A percentile compares a stretch with the other conserved stretches of the same genome.
These are phyloP conservation scores for Pseudocheirus occidentalis DNA, from an alignment of 2,797 vertebrate genomes.

Conservation along the genomic window DNA sequence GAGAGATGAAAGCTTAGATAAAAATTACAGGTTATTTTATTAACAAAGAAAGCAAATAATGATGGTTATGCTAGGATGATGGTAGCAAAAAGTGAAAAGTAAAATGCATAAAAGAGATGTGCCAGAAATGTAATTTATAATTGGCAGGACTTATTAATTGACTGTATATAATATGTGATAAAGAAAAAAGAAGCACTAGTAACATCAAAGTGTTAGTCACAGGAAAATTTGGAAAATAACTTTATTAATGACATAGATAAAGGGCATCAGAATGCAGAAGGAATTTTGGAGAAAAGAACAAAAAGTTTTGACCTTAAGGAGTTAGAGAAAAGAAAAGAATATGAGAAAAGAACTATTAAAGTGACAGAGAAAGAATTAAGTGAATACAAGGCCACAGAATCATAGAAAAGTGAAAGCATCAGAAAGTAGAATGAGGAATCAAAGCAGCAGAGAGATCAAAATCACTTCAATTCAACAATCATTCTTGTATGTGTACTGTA, in stretches of 20 bases:
- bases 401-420: not conserved
- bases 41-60: not conserved
- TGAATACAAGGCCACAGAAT: not conserved
- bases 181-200: not conserved
- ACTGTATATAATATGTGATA: not conserved
- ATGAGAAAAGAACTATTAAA: not conserved
- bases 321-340: not conserved
- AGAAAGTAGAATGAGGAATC: not conserved
- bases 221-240: not conserved
- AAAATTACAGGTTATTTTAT: not conserved
- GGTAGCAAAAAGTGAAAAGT: not conserved
- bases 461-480: too few species aligned
- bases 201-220: not conserved
- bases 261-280: not conserved
- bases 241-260: not conserved
- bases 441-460: not conserved
- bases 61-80: not conserved
- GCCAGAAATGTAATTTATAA: not conserved
- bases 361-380: not conserved
- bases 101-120: not conserved
- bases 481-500: not conserved
- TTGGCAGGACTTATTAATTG: not conserved
- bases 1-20: not conserved
- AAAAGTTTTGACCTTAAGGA: not conserved
- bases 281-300: not conserved